phyloP scores from a whole-genome alignment of 53 echinoderm and acorn worm species.

The Glandiceps talaboti region DNA sequence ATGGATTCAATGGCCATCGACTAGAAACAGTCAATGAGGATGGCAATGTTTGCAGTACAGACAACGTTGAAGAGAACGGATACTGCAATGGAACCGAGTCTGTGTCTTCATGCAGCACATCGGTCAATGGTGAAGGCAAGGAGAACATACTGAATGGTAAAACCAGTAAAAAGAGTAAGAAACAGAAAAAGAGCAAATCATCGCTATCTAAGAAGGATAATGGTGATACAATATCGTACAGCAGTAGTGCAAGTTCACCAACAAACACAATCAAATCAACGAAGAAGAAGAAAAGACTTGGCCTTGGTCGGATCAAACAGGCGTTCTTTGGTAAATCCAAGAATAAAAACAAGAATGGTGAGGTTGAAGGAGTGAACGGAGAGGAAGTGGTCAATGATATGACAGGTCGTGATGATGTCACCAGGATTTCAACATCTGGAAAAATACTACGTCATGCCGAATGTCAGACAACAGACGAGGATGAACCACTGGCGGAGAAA shows the following conservation, averaged over 20 bases:
- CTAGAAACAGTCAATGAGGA: neutral
- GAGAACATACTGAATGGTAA: neutral
- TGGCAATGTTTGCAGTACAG: neutral
- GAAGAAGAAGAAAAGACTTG: slow-evolving; percentile 67
- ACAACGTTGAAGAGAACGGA: neutral
- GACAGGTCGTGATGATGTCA: neutral
- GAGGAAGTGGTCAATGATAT: neutral
- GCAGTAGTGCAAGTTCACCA: neutral
- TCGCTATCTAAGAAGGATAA: neutral
- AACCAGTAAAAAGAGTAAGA: neutral
- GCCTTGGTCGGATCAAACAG: slow-evolving; percentile 39
- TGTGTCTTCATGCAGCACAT: slow-evolving; percentile 4
- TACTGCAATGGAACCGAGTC: neutral
- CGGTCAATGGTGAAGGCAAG: slow-evolving; percentile 2
- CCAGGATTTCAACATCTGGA: neutral
- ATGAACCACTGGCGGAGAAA: neutral
- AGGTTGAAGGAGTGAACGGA: neutral
- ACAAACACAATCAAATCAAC: neutral
- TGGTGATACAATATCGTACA: neutral
- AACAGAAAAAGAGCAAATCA: neutral
- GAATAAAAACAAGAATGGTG: slow-evolving; percentile 17
- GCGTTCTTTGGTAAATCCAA: slow-evolving; percentile 25
- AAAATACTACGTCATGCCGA: neutral
- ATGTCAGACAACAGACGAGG: neutral
- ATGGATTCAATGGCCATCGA: neutral